These are phyloP conservation scores for Ictidomys tridecemlineatus DNA, from an alignment of 2,113 vertebrate genomes.

Conservation along the genomic window DNA sequence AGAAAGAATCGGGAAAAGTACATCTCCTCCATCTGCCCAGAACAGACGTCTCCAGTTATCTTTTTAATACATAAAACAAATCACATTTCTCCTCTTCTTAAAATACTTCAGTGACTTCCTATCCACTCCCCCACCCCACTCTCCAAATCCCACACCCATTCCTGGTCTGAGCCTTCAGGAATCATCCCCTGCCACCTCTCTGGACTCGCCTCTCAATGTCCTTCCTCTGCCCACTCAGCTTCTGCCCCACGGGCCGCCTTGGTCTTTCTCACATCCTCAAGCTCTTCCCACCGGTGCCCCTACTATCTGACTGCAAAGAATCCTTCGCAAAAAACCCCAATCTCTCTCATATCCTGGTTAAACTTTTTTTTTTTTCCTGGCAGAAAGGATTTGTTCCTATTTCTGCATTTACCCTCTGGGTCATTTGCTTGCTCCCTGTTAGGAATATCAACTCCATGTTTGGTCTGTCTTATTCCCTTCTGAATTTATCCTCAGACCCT, in stretches of 20 bases:
- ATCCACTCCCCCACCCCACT: background rate
- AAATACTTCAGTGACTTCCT: background rate
- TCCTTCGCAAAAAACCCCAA: background rate
- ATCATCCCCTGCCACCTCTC: background rate
- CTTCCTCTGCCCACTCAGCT: background rate
- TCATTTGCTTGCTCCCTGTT: background rate
- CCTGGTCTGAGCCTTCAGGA: background rate
- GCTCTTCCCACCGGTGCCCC: background rate
- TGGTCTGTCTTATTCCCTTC: background rate
- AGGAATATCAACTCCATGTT: background rate
- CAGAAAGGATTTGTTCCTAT: background rate
- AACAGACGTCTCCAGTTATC: background rate
- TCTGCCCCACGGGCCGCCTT: background rate
- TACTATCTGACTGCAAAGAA: background rate
- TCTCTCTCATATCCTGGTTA: background rate
- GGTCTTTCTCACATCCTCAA: background rate
- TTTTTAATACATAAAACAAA: conserved; percentile 29
- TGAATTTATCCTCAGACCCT: background rate
- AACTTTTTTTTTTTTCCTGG: background rate
- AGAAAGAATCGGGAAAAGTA: background rate
- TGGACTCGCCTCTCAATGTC: accelerated
- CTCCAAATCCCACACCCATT: too few relatives aligned
- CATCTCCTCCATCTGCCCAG: background rate
- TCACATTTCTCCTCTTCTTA: background rate
- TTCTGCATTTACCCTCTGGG: background rate